Evolutionary conservation across 2,113 vertebrate species (phyloP), one percentile per base, ranked within the genome.

Genomic region (Tachycineta bicolor): DNA sequence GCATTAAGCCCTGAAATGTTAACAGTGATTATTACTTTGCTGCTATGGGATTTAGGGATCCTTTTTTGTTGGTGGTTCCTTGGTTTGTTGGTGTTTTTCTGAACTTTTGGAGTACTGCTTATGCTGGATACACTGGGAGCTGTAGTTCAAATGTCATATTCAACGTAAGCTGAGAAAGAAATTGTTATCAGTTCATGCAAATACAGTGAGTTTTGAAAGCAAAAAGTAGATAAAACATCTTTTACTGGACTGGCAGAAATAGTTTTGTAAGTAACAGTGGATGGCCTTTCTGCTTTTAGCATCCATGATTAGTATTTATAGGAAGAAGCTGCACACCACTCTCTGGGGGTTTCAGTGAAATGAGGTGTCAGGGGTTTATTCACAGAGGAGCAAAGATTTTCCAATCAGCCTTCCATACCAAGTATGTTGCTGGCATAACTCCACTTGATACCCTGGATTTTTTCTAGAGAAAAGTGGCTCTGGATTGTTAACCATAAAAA

Each of bases 1-100:
- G 34, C 65, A 91, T 85, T 96, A 94, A 83, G 89, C 49, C 77
- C 79, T 17, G 3, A 94, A 93, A 87, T 25, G 21, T 87, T 95
- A 91, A 93, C 73, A 74, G 28, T 78, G 43, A 67, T 90, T 84
- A 87, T 70, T 94, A 69, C 56, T 56, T 60, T 44, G 39, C 25
- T 68, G 55, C 55, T 75, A 17, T 39, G 13, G 33, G 11, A 5
- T 5, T 68, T n/a, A 3, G 11, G 14, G 15, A 21, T 21, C 5
- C 19, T 52, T 46, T 55, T 63, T 17, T 10, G 43, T 23, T 56
- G 10, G 8, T 33, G 4, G 26, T 60, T 71, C 53, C 16, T 85
- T 70, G 10, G 11, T 37, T 59, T 59, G 7, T 44, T 44, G 62
- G 39, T 25, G 11, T 55, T 14, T 37, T 50, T 47, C 82, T 56